A percentile compares a stretch with the other conserved stretches of the same genome.
Evolutionary conservation across 2,113 vertebrate genomes (phyloP).

Genomic region (Sylvietta virens): DNA sequence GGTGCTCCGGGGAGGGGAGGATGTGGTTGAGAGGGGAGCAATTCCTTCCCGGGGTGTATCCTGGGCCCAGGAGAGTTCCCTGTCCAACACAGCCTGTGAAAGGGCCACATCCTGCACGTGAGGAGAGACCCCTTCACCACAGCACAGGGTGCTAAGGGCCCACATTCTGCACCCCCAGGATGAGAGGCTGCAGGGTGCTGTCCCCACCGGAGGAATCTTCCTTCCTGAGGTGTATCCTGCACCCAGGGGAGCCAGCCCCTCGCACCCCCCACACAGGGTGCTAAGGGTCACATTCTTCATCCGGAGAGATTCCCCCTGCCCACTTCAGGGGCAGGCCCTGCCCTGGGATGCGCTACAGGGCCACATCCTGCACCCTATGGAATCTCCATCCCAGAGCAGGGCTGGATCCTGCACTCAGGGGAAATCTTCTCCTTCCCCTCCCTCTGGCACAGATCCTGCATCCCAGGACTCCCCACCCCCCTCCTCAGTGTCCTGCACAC

Average conservation of each 20-base stretch:
- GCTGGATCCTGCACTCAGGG: too few species aligned
- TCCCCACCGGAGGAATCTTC: neutral
- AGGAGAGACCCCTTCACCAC: neutral
- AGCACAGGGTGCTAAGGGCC: neutral
- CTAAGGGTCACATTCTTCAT: neutral
- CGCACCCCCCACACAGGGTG: fast-evolving
- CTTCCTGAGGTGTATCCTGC: neutral
- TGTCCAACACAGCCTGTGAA: neutral
- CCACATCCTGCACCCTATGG: neutral
- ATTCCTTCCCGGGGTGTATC: neutral
- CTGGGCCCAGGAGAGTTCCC: neutral
- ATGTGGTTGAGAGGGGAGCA: neutral
- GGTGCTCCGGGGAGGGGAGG: neutral
- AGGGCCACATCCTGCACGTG: neutral
- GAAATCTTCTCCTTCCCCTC: neutral
- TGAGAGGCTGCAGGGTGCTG: neutral
- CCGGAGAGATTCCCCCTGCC: neutral
- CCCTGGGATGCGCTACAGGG: too few species aligned
- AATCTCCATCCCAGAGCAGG: neutral
- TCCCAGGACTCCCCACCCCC: too few species aligned
- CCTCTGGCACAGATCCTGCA: neutral
- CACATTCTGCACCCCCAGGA: neutral
- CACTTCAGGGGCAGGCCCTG: neutral
- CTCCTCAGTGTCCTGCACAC: neutral
- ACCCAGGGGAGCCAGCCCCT: too few species aligned